A percentile compares a stretch with the other conserved stretches of the same genome.
These are phyloP conservation scores for Clarias laeviceps DNA, from an alignment of 2,797 vertebrate species.

Conservation along the genomic window DNA sequence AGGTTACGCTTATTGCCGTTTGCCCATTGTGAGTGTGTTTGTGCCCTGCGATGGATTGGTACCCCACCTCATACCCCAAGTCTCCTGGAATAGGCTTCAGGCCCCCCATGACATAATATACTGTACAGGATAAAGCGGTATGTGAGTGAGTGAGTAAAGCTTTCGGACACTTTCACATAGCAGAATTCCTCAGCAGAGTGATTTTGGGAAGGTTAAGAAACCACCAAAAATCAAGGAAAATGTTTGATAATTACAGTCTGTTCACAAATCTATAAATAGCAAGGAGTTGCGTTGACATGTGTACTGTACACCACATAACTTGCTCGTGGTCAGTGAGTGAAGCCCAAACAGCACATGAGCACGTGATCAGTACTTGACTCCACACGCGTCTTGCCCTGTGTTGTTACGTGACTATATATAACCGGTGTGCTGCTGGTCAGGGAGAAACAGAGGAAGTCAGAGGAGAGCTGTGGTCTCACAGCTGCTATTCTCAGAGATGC, in stretches of 20 bases:
- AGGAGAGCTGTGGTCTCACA: conserved; percentile 50
- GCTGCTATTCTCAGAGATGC: conserved; percentile 65
- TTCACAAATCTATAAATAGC: not conserved
- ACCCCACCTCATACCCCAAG: too few relatives aligned
- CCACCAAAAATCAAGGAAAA: not conserved
- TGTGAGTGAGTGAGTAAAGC: too few relatives aligned
- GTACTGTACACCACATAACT: not conserved
- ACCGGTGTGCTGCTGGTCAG: conserved; percentile 34
- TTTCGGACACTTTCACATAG: too few relatives aligned
- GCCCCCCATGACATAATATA: too few relatives aligned
- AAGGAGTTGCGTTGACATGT: too few relatives aligned
- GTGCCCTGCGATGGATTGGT: too few relatives aligned
- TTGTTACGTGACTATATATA: not conserved
- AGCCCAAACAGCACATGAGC: not conserved
- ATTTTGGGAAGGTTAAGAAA: not conserved
- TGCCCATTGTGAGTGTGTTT: too few relatives aligned
- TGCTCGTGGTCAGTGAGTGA: not conserved
- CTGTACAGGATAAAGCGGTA: too few relatives aligned
- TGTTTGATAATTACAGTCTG: not conserved
- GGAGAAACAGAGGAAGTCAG: conserved; percentile 17
- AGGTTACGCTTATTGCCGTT: too few relatives aligned
- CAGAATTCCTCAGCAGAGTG: not conserved
- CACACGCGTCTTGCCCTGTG: conserved; percentile 1
- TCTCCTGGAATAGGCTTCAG: too few relatives aligned
- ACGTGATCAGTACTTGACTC: not conserved